Conservation (phyloP, 2,888 invertebrate genomes). For the Hipparchia sbordonii region DNA sequence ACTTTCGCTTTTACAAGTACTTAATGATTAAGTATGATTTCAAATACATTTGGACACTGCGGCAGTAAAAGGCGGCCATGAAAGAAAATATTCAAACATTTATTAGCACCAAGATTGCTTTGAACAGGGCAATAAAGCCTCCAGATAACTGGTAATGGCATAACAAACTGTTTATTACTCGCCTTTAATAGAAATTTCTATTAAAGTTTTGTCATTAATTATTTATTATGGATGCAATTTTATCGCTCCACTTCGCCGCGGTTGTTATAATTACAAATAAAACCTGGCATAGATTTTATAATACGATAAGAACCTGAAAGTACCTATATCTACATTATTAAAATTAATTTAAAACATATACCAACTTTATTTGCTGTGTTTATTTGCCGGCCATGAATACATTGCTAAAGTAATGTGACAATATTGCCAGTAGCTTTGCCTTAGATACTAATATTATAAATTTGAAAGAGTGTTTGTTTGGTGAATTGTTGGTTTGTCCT, state of each 20-base stretch:
- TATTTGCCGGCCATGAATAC: too few relatives aligned
- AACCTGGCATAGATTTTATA: not conserved
- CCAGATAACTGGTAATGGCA: slow-evolving; percentile 15
- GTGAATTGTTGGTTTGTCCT: too few relatives aligned
- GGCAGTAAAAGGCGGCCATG: not conserved
- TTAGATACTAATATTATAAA: too few relatives aligned
- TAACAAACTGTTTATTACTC: slow-evolving; percentile 20
- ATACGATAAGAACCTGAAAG: not conserved
- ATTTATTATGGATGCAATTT: slow-evolving; percentile 18
- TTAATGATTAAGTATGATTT: not conserved
- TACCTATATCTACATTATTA: too few relatives aligned
- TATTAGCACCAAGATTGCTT: slow-evolving; percentile 8
- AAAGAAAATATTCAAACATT: slow-evolving; percentile 18
- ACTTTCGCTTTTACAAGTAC: not conserved
- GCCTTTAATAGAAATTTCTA: slow-evolving; percentile 16
- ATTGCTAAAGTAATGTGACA: too few relatives aligned
- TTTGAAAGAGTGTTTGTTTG: too few relatives aligned
- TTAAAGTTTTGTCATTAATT: slow-evolving; percentile 26
- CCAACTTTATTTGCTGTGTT: too few relatives aligned
- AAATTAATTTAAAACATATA: too few relatives aligned
- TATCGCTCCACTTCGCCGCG: slow-evolving; percentile 20
- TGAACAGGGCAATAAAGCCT: slow-evolving; percentile 12
- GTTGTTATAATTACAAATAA: not conserved
- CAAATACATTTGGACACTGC: slow-evolving; percentile 1
- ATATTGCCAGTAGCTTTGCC: too few relatives aligned